These are phyloP conservation scores for Bubo blakistoni DNA, from an alignment of 2,113 vertebrate species.

Conservation along the genomic window DNA sequence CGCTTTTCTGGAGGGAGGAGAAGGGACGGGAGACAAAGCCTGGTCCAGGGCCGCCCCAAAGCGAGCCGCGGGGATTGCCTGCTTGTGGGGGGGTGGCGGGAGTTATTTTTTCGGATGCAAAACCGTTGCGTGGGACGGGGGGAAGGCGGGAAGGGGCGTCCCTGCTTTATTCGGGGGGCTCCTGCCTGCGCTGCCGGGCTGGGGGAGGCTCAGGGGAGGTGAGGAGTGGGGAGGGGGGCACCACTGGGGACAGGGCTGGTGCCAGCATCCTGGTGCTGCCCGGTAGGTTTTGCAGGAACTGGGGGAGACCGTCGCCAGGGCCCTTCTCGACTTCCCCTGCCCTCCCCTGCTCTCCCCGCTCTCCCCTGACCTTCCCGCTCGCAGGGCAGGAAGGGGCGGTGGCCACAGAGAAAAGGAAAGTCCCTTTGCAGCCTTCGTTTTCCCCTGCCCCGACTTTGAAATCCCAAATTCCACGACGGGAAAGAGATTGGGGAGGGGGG, in stretches of 20 bases:
- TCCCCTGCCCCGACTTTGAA: not conserved
- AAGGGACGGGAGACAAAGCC: not conserved
- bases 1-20: not conserved
- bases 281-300: not conserved
- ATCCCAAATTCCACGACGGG: not conserved
- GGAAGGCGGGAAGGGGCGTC: not conserved
- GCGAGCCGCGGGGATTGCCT: not conserved
- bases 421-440: not conserved
- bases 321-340: too few species aligned
- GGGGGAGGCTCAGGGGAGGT: not conserved
- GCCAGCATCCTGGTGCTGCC: too few species aligned
- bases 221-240: too few species aligned
- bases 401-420: not conserved
- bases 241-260: not conserved
- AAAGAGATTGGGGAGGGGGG: too few species aligned
- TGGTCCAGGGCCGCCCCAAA: not conserved
- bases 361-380: too few species aligned
- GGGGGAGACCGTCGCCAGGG: rapidly evolving
- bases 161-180: not conserved
- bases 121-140: not conserved
- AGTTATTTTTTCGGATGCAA: not conserved
- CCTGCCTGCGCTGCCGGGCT: not conserved
- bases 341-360: too few species aligned
- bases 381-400: not conserved
- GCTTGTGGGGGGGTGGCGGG: not conserved